Evolutionary conservation across 2,797 vertebrate genomes (phyloP), one percentile per base, ranked within the genome.

Genomic region (Tenualosa ilisha): DNA sequence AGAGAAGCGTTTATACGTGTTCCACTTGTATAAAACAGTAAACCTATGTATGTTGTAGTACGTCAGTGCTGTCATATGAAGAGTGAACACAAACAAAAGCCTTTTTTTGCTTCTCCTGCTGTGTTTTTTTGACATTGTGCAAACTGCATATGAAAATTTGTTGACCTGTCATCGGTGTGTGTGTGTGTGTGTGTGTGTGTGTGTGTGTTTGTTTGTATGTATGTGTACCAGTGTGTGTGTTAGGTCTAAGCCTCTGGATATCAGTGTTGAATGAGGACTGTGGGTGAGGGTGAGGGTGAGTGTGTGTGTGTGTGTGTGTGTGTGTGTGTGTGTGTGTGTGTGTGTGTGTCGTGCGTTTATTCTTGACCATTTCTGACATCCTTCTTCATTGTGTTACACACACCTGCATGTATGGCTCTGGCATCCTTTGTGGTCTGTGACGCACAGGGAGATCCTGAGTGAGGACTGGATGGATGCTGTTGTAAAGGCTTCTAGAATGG

Each of bases 141-240:
- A 72, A 75, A 75, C 31, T 15, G 15, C 5, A 59, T 6, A 59
- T 20, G 8, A 59, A 17, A 40, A 75, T 2, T 4, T 15, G 13
- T 75, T 75, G 65, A 72, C 26, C 26, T 31, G 11, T 11, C 68
- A 40, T 17, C 0, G 37, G 31, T 17, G 9, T 37, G 11, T 68
- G 65, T 31, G 31, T 31, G 31, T 31, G 31, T 31, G 31, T 31
- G 31, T 31, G 31, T 31, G 31, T 31, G 31, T 31, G 31, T 31
- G 1, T 84, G 68, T 85, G 22, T 90, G 81, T 75, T 37, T 53
- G 75, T 49, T 81, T 63, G 24, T 82, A 85, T 85, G 82, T 86
- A 87, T 85, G 20, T 82, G 15, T 53, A 15, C 13, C 11, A 8
- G 50, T 53, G 51, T 22, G 56, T 59, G 56, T 22, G 20, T 59